These are phyloP conservation scores for Clistopyga incitator DNA, from an alignment of 2,888 invertebrate genomes.

Conservation along the genomic window DNA sequence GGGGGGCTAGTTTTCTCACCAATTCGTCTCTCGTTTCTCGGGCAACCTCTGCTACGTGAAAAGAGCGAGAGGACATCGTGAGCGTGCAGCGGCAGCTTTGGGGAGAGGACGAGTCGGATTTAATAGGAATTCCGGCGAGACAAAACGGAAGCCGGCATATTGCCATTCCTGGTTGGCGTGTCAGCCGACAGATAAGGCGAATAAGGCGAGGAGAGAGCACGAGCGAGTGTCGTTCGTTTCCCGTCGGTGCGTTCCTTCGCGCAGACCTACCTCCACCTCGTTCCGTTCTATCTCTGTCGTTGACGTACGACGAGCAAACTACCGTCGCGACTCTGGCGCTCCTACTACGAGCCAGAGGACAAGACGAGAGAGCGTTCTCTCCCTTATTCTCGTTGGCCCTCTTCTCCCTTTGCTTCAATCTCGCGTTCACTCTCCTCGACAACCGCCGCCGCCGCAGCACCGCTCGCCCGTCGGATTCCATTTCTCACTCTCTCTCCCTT, in stretches of 20 bases:
- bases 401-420: slow-evolving; percentile 32
- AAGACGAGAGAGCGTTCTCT: slow-evolving; percentile 42
- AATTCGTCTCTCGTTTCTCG: slow-evolving; percentile 60
- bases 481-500: slow-evolving; percentile 46
- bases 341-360: slow-evolving; percentile 9
- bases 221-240: slow-evolving; percentile 47
- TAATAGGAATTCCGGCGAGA: slow-evolving; percentile 72
- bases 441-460: slow-evolving; percentile 1
- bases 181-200: slow-evolving; percentile 72
- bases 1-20: slow-evolving; percentile 47
- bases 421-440: slow-evolving; percentile 17
- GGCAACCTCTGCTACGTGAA: slow-evolving; percentile 21
- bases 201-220: slow-evolving; percentile 59
- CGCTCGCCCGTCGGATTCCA: slow-evolving; percentile 44
- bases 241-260: slow-evolving; percentile 32
- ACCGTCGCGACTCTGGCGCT: slow-evolving; percentile 33
- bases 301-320: slow-evolving; percentile 54
- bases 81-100: slow-evolving; percentile 25
- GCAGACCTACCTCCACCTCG: background rate
- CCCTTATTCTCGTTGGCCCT: slow-evolving; percentile 38
- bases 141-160: slow-evolving; percentile 71
- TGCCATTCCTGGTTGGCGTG: slow-evolving; percentile 72
- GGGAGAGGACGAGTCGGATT: slow-evolving; percentile 68
- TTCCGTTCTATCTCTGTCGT: slow-evolving; percentile 25
- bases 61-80: slow-evolving; percentile 14